A percentile compares a stretch with the other conserved stretches of the same genome.
These are phyloP conservation scores for Papilio gigon DNA, from an alignment of 2,888 invertebrate species.

Conservation along the genomic window DNA sequence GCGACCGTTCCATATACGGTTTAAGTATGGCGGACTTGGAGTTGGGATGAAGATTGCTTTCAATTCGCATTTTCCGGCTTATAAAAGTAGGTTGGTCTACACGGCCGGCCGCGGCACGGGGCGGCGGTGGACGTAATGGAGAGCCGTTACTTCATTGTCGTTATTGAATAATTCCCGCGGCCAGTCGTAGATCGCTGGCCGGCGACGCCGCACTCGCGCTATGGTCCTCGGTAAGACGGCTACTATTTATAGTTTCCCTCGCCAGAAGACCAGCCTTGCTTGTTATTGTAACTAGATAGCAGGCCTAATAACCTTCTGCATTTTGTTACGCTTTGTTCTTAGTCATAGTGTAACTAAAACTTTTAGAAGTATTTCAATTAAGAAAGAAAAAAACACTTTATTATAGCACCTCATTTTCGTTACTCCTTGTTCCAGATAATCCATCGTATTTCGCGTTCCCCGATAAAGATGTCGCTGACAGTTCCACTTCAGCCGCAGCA, in stretches of 20 bases:
- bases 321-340: conserved; percentile 6
- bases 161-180: conserved; percentile 79
- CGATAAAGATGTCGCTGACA: conserved; percentile 74
- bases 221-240: conserved; percentile 47
- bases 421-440: conserved; percentile 85
- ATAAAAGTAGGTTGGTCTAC: conserved; percentile 76
- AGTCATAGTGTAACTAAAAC: background rate
- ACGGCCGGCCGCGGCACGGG: conserved; percentile 50
- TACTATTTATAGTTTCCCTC: conserved; percentile 23
- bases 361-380: background rate
- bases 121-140: conserved; percentile 71
- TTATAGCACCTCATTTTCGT: background rate
- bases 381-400: background rate
- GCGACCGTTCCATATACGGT: conserved; percentile 47
- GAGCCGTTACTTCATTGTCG: conserved; percentile 79
- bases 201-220: conserved; percentile 44
- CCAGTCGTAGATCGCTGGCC: conserved; percentile 56
- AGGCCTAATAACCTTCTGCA: conserved; percentile 25
- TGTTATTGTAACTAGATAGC: conserved; percentile 28
- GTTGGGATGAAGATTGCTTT: conserved; percentile 75
- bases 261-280: background rate
- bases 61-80: conserved; percentile 81
- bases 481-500: conserved; percentile 57
- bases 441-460: conserved; percentile 89
- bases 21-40: conserved; percentile 67